Evolutionary conservation across 2,888 invertebrate species (phyloP).

Genomic region (Pyralis farinalis): DNA sequence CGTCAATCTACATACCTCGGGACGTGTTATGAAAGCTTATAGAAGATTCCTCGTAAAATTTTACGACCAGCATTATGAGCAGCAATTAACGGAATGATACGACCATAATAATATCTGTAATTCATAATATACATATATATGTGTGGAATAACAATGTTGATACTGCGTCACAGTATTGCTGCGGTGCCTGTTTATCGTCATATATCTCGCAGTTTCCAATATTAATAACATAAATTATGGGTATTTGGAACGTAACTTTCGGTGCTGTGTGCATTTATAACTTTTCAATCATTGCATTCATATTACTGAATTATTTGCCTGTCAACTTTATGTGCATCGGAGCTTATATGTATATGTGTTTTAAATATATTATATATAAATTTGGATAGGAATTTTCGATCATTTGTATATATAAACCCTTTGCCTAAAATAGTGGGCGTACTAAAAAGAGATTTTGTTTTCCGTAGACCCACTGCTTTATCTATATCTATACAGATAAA

Average conservation of each 20-base stretch:
- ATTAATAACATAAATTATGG: background rate
- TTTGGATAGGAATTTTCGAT: too few species aligned
- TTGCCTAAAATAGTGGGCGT: too few species aligned
- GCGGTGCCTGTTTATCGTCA: slow-evolving; percentile 8
- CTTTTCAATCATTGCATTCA: too few species aligned
- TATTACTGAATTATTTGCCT: too few species aligned
- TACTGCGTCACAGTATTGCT: slow-evolving; percentile 20
- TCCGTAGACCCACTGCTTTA: too few species aligned
- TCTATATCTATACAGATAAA: too few species aligned
- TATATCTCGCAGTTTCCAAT: slow-evolving; percentile 1
- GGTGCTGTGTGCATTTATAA: too few species aligned
- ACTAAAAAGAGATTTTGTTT: too few species aligned
- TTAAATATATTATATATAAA: too few species aligned
- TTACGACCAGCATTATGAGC: slow-evolving; percentile 54
- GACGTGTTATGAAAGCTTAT: slow-evolving; percentile 52
- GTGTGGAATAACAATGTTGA: slow-evolving; percentile 33
- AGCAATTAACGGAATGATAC: slow-evolving; percentile 46
- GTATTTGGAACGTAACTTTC: background rate
- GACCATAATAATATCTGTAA: slow-evolving; percentile 45
- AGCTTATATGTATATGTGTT: too few species aligned
- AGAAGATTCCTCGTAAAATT: slow-evolving; percentile 63
- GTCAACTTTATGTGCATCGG: too few species aligned
- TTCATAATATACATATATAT: slow-evolving; percentile 32
- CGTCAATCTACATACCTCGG: slow-evolving; percentile 28
- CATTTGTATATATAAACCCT: too few species aligned